These are phyloP conservation scores for Drosophila melanica DNA, from an alignment of 1,140 invertebrate genomes.

Conservation along the genomic window DNA sequence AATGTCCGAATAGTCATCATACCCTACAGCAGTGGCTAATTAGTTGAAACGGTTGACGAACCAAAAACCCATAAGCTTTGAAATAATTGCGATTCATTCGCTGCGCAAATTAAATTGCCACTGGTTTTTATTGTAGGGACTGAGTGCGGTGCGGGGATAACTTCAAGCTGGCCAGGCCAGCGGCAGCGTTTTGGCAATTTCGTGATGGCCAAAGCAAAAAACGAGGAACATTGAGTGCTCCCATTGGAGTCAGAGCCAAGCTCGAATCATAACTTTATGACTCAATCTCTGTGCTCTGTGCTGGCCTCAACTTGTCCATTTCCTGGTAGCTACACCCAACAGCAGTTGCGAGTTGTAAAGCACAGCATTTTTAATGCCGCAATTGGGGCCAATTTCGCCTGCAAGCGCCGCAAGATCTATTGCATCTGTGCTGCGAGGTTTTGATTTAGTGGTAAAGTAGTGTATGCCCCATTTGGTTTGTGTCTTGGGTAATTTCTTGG, in stretches of 20 bases:
- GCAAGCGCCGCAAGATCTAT: constrained; percentile 18
- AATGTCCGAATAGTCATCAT: constrained; percentile 17
- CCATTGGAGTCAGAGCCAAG: constrained; percentile 22
- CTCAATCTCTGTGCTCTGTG: constrained; percentile 59
- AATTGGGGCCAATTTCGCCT: constrained; percentile 39
- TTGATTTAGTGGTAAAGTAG: constrained; percentile 23
- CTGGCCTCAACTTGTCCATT: constrained; percentile 53
- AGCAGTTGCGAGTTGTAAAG: constrained; percentile 30
- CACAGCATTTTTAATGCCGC: constrained; percentile 24
- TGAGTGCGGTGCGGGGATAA: constrained; percentile 4
- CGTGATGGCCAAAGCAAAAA: constrained; percentile 57
- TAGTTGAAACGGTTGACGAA: constrained; percentile 56
- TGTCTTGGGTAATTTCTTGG: constrained; percentile 36
- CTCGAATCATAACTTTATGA: constrained; percentile 63
- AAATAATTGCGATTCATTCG: constrained; percentile 51
- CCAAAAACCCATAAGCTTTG: constrained; percentile 23
- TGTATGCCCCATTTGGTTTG: constrained; percentile 33
- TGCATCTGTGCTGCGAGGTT: constrained; percentile 5
- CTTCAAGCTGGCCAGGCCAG: constrained; percentile 22
- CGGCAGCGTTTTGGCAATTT: constrained; percentile 40
- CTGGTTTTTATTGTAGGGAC: constrained; percentile 49
- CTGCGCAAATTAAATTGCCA: constrained; percentile 68
- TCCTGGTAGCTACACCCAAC: constrained; percentile 68
- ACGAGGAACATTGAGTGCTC: constrained; percentile 58
- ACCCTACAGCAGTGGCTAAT: constrained; percentile 47